Base-by-base conservation (phyloP, 2,113 vertebrate species). In the Parus major region DNA sequence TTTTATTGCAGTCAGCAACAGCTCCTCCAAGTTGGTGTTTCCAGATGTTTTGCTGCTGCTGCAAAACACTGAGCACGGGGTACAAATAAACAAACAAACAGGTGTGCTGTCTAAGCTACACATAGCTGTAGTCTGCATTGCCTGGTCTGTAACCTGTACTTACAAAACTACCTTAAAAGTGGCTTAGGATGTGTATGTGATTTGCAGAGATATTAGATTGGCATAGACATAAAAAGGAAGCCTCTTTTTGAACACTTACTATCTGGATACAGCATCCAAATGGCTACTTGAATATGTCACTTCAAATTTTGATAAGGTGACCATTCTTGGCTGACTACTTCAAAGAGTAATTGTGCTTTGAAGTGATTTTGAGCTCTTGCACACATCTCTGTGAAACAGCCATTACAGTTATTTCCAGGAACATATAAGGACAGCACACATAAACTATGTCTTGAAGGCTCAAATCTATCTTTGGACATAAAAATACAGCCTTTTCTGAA, bases 321-420 rank as follows among this genome's bases (percentile, higher is more conserved):
- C 94, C 91, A 86, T 70, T 80, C 52, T 63, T 88, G 52, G 59
- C 76, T 96, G 90, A 60, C n/a, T 71, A 35, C 88, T 95, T 97
- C 94, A 96, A 95, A 91, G 72, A 86, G 28, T 78, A 82, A 68
- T 77, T 90, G 28, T 15, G 31, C 88, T 96, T 96, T 92, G 93
- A 94, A 94, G 76, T 68, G 76, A 63, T 88, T 88, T 90, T 59
- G 64, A 52, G 82, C 82, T 90, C 90, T 86, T 88, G 69, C 76
- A 83, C 60, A 81, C 16, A 71, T 83, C 35, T 80, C 49, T 81
- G 41, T 79, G 75, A 86, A 79, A 90, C 39, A 96, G 25, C 60
- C 72, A 90, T 93, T 87, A 95, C 31, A 73, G 36, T 9, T 47
- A 41, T 78, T 88, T 92, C 35, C 68, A 88, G 64, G 63, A 90